Evolutionary conservation across 2,113 vertebrate species (phyloP).

Genomic region (Saguinus imperator): DNA sequence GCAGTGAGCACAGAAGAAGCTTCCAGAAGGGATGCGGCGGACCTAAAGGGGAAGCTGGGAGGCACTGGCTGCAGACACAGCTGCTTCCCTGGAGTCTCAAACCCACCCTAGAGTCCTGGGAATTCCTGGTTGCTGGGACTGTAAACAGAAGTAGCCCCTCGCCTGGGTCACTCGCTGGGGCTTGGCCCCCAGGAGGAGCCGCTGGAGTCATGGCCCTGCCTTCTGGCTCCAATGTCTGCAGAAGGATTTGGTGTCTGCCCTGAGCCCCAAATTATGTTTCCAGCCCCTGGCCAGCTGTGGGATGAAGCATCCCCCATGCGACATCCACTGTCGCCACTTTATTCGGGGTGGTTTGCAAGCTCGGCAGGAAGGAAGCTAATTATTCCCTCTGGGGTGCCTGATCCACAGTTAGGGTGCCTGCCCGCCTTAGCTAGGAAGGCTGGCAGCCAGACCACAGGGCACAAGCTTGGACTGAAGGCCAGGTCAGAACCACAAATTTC

Average conservation of each 20-base stretch:
- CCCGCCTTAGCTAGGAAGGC: constrained; percentile 31
- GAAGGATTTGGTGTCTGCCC: constrained; percentile 49
- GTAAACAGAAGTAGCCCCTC: neutral
- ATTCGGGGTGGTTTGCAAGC: constrained; percentile 60
- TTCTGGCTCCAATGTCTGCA: constrained; percentile 41
- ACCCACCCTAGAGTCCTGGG: neutral
- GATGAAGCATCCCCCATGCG: constrained; percentile 54
- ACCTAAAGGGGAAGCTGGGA: neutral
- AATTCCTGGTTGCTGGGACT: neutral
- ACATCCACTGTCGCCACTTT: constrained; percentile 64
- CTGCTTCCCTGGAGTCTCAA: neutral
- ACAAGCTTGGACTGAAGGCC: neutral
- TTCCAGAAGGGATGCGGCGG: neutral
- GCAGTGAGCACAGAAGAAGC: neutral
- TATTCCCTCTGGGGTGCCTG: constrained; percentile 51
- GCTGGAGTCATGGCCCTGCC: neutral
- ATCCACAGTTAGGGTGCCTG: constrained; percentile 35
- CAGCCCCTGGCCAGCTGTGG: constrained; percentile 41
- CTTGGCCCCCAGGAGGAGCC: neutral
- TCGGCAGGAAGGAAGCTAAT: constrained; percentile 70
- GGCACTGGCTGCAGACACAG: neutral
- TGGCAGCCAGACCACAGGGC: constrained; percentile 57
- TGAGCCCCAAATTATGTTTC: constrained; percentile 61
- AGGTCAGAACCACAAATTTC: constrained; percentile 38
- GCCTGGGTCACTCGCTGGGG: neutral